Conservation (phyloP, 2,113 vertebrate species). For the Heterochromis multidens region DNA sequence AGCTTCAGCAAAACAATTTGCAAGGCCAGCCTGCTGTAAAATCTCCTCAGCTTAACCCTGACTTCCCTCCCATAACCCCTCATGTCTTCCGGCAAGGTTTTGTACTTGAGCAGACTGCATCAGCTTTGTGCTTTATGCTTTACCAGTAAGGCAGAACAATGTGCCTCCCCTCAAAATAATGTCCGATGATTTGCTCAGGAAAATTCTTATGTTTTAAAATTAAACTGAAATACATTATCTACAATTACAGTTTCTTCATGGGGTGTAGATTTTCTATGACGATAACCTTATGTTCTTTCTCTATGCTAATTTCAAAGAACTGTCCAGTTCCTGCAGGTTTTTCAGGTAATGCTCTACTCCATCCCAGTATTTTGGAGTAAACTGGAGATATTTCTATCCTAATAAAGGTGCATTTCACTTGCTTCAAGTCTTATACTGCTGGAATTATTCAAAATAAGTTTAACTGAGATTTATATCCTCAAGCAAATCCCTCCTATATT, state of each 20-base stretch:
- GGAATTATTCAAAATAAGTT: neutral
- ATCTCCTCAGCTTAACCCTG: conserved; percentile 31
- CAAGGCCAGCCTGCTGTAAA: neutral
- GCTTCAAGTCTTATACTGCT: neutral
- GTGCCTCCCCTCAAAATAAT: neutral
- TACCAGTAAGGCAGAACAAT: neutral
- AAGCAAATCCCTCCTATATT: neutral
- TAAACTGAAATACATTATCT: neutral
- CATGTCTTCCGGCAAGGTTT: conserved; percentile 5
- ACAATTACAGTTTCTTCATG: neutral
- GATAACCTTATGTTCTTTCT: neutral
- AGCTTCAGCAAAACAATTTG: conserved; percentile 7
- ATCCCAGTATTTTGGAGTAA: neutral
- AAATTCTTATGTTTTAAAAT: neutral
- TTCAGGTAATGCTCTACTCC: neutral
- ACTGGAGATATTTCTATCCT: neutral
- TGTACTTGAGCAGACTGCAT: neutral
- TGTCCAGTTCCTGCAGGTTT: neutral
- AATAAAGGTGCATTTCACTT: neutral
- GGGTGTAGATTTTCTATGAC: neutral
- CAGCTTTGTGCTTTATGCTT: neutral
- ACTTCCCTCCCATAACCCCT: conserved; percentile 21
- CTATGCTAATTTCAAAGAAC: neutral
- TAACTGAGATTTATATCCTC: neutral
- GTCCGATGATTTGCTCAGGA: neutral